Conservation (phyloP, 2,888 invertebrate genomes). For the Liopterus haemorrhoidalis region DNA sequence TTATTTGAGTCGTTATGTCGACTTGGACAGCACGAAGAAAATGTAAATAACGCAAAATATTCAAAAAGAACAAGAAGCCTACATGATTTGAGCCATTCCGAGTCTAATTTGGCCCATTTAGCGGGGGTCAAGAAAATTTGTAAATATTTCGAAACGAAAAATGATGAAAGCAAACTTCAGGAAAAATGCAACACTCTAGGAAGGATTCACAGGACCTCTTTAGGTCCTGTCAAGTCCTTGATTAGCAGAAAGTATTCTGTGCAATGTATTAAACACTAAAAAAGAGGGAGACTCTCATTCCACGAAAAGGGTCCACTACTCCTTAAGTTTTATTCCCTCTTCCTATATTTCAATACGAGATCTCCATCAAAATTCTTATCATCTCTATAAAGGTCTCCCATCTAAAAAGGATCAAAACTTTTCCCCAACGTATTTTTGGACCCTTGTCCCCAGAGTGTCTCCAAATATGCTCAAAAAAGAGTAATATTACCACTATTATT, state of each 20-base stretch:
- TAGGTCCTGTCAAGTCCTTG: conserved; percentile 18
- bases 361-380: too few species aligned
- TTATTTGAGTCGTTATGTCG: conserved; percentile 64
- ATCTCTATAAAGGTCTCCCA: too few species aligned
- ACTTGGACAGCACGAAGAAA: conserved; percentile 59
- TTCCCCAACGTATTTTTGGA: too few species aligned
- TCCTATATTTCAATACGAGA: too few species aligned
- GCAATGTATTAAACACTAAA: conserved; percentile 15
- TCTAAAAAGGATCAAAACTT: too few species aligned
- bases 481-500: too few species aligned
- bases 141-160: conserved; percentile 60
- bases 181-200: conserved; percentile 17
- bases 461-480: too few species aligned
- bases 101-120: conserved; percentile 49
- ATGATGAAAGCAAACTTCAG: conserved; percentile 28
- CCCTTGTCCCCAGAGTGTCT: too few species aligned
- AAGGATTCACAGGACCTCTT: conserved; percentile 13
- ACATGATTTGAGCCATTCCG: conserved; percentile 54
- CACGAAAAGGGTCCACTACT: too few species aligned
- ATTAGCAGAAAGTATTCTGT: conserved; percentile 20
- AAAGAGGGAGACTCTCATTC: too few species aligned
- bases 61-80: conserved; percentile 58
- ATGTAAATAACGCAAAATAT: conserved; percentile 49
- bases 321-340: too few species aligned
- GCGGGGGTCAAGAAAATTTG: conserved; percentile 59